Percentiles rank a stretch among this genome's conserved stretches.
phyloP scores from a whole-genome alignment of 2,888 invertebrate genomes.

The Cephonodes hylas region DNA sequence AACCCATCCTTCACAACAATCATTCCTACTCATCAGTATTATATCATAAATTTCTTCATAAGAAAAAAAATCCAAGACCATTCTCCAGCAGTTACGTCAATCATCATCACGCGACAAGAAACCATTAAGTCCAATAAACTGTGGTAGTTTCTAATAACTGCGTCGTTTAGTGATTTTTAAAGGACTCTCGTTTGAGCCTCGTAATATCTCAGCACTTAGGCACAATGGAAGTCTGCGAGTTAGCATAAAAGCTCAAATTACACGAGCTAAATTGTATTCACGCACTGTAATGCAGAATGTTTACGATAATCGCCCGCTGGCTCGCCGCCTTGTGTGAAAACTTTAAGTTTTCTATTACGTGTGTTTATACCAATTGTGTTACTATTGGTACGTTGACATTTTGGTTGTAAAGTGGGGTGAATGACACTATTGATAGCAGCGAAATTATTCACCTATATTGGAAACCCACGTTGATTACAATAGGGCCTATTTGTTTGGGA shows the following conservation, averaged over 20 bases:
- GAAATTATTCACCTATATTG: too few species aligned
- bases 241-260: conserved; percentile 32
- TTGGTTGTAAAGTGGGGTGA: too few species aligned
- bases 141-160: not conserved
- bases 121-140: not conserved
- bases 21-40: too few species aligned
- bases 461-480: too few species aligned
- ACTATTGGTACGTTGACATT: not conserved
- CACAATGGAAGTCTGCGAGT: conserved; percentile 18
- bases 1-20: too few species aligned
- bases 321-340: conserved; percentile 18
- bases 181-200: conserved; percentile 19
- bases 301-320: conserved; percentile 39
- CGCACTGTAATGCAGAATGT: conserved; percentile 34
- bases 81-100: too few species aligned
- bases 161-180: not conserved
- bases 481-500: too few species aligned
- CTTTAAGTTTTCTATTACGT: conserved; percentile 8
- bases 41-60: too few species aligned
- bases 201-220: conserved; percentile 21
- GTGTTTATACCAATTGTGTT: not conserved
- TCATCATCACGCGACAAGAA: not conserved
- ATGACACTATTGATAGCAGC: too few species aligned
- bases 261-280: conserved; percentile 22
- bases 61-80: too few species aligned